Evolutionary conservation across 2,113 vertebrate species (phyloP).

Genomic region (Lepus timidus): DNA sequence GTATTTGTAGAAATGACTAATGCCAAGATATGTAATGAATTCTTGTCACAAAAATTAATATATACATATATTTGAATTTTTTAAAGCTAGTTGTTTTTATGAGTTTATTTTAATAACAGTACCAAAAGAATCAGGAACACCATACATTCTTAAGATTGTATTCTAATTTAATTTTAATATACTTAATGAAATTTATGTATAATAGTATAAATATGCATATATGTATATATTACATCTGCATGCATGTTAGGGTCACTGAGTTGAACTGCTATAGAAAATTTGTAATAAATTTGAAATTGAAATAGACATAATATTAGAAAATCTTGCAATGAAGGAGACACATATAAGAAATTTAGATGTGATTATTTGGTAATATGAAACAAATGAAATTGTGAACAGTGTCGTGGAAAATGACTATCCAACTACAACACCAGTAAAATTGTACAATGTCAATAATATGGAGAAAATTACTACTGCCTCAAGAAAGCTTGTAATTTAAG

Average conservation of each 20-base stretch:
- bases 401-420: background rate
- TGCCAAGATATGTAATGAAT: background rate
- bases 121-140: background rate
- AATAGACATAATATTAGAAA: background rate
- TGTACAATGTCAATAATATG: background rate
- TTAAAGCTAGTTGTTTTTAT: background rate
- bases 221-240: background rate
- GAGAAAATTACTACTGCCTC: background rate
- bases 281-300: background rate
- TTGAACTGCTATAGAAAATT: background rate
- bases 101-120: background rate
- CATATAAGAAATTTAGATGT: background rate
- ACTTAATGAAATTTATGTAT: background rate
- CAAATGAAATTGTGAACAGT: background rate
- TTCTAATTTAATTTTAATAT: background rate
- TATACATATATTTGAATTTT: background rate
- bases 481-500: background rate
- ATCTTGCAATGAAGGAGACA: background rate
- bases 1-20: slow-evolving; percentile 31
- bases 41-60: slow-evolving; percentile 11
- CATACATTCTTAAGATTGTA: background rate
- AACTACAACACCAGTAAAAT: background rate
- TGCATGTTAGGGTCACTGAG: background rate
- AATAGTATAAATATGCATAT: background rate
- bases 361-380: background rate